These are phyloP conservation scores for Onychostoma macrolepis DNA, from an alignment of 2,113 vertebrate species.

Conservation along the genomic window DNA sequence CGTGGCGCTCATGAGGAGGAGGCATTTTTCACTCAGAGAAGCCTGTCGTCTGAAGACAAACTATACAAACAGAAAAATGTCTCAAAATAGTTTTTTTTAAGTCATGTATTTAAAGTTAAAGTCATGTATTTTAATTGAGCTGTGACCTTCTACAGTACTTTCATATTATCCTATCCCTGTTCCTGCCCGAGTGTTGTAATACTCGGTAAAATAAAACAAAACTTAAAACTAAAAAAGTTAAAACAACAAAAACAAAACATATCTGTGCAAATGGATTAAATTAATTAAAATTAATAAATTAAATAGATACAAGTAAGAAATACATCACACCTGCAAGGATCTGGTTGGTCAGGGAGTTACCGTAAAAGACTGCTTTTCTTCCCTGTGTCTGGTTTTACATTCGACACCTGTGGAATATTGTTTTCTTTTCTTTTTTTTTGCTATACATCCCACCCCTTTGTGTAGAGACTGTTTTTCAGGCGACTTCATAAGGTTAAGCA, in stretches of 20 bases:
- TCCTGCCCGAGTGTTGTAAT: background rate
- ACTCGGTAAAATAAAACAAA: background rate
- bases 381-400: background rate
- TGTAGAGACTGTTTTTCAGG: background rate
- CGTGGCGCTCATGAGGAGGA: background rate
- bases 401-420: background rate
- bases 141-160: background rate
- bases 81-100: background rate
- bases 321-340: background rate
- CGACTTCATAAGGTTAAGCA: background rate
- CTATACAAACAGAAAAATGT: background rate
- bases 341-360: background rate
- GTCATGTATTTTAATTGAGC: background rate
- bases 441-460: background rate
- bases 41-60: background rate
- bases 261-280: background rate
- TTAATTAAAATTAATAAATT: too few species aligned
- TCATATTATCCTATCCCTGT: background rate
- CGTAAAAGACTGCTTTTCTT: background rate
- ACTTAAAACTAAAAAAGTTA: background rate
- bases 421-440: background rate
- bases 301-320: background rate
- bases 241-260: background rate
- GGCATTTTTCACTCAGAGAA: slow-evolving; percentile 17
- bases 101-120: background rate